phyloP scores from a whole-genome alignment of 30 jellyfish, hydroid and myxozoan genomes.

The Chrysaora quinquecirrha region DNA sequence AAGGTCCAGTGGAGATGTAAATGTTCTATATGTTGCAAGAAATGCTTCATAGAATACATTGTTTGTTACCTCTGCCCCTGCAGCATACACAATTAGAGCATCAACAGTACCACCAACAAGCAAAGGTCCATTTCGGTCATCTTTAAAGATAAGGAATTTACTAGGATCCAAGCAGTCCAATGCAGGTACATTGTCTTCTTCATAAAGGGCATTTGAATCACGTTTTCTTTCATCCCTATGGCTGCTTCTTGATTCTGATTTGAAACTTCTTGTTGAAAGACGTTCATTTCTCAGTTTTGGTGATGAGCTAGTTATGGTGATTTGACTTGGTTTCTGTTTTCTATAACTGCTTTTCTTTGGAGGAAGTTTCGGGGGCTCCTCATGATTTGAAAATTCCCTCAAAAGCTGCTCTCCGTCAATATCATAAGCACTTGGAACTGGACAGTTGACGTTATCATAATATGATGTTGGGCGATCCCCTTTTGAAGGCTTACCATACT shows the following conservation, averaged over 20 bases:
- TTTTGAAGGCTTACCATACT: slow-evolving; percentile 75
- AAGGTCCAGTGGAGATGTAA: slow-evolving; percentile 87
- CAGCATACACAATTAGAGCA: slow-evolving; percentile 87
- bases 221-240: slow-evolving; percentile 59
- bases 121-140: slow-evolving; percentile 87
- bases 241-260: slow-evolving; percentile 48
- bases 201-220: slow-evolving; percentile 85
- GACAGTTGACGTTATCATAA: slow-evolving; percentile 88
- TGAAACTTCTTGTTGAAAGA: slow-evolving; percentile 51
- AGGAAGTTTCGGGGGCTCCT: slow-evolving; percentile 88
- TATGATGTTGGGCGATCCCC: slow-evolving; percentile 91
- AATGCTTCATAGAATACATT: slow-evolving; percentile 87
- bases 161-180: slow-evolving; percentile 89
- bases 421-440: slow-evolving; percentile 91
- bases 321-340: slow-evolving; percentile 27
- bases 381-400: slow-evolving; percentile 33
- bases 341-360: slow-evolving; percentile 84
- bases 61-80: slow-evolving; percentile 67
- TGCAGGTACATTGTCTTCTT: slow-evolving; percentile 96
- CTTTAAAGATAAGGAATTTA: slow-evolving; percentile 74
- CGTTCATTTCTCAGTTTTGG: slow-evolving; percentile 58
- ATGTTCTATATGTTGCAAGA: slow-evolving; percentile 94
- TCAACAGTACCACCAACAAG: slow-evolving; percentile 97
- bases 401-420: slow-evolving; percentile 83
- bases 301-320: slow-evolving; percentile 14